phyloP scores from a whole-genome alignment of 1,140 invertebrate genomes.

The Asobara japonica region DNA sequence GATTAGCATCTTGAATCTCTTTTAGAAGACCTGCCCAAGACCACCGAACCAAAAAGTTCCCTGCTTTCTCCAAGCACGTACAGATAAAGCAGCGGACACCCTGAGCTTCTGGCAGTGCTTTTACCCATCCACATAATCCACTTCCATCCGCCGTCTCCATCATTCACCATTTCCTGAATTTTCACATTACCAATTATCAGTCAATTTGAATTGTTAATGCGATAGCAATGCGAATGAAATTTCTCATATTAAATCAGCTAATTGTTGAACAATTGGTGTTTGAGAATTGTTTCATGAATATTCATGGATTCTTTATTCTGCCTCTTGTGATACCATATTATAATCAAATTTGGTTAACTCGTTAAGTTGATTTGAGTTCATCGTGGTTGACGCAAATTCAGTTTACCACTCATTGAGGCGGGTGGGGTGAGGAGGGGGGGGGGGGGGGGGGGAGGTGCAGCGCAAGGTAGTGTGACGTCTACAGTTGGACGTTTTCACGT shows the following conservation, averaged over 20 bases:
- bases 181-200: no score
- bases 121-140: no score
- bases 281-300: constrained; percentile 23
- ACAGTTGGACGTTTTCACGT: constrained; percentile 13
- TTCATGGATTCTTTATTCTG: constrained; percentile 28
- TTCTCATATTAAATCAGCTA: neutral
- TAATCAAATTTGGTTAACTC: constrained; percentile 31
- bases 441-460: neutral
- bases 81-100: no score
- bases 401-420: constrained; percentile 20
- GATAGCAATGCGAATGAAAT: no score
- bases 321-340: constrained; percentile 9
- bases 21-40: no score
- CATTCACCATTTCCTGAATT: no score
- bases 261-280: neutral
- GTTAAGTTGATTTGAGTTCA: constrained; percentile 33
- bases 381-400: constrained; percentile 29
- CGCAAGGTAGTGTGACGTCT: constrained; percentile 23
- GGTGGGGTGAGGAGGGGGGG: neutral
- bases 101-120: no score
- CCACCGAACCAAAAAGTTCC: no score
- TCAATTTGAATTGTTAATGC: no score
- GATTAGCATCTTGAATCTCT: no score
- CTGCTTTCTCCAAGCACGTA: no score
- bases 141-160: no score